Evolutionary conservation across 2,797 vertebrate species (phyloP).

Genomic region (Masticophis lateralis): DNA sequence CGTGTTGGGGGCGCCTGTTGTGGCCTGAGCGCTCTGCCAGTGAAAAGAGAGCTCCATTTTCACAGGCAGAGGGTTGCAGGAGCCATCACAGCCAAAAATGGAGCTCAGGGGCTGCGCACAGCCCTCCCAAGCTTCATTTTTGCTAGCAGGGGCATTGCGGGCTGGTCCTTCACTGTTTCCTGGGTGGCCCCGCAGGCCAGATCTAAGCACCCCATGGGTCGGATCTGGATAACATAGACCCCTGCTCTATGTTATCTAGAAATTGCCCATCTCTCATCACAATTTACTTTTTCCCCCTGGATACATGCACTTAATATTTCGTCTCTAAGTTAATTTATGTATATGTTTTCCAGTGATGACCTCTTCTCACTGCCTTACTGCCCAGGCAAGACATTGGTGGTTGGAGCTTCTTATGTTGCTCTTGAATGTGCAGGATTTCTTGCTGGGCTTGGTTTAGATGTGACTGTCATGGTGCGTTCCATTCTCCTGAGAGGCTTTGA

Average conservation of each 20-base stretch:
- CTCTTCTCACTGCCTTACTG: constrained; percentile 80
- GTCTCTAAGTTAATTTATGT: constrained; percentile 3
- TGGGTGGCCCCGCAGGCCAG: too few species aligned
- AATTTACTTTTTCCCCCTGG: neutral
- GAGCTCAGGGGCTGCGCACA: too few species aligned
- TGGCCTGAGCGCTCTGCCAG: too few species aligned
- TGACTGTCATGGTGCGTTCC: constrained; percentile 80
- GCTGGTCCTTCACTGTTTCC: too few species aligned
- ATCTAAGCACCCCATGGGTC: too few species aligned
- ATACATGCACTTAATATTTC: neutral
- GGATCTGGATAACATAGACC: neutral
- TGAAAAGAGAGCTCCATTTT: too few species aligned
- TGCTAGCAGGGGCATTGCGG: too few species aligned
- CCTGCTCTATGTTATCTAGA: neutral
- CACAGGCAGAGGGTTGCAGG: too few species aligned
- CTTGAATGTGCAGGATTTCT: constrained; percentile 84
- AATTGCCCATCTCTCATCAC: neutral
- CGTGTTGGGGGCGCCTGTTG: too few species aligned
- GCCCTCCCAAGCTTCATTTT: too few species aligned
- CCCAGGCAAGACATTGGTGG: constrained; percentile 79
- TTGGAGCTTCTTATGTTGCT: constrained; percentile 81
- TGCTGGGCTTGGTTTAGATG: constrained; percentile 76
- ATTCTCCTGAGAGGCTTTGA: constrained; percentile 80
- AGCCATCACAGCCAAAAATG: too few species aligned
- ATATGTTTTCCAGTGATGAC: constrained; percentile 72